These are phyloP conservation scores for Spea hammondii DNA, from an alignment of 2,797 vertebrate species.

Conservation along the genomic window DNA sequence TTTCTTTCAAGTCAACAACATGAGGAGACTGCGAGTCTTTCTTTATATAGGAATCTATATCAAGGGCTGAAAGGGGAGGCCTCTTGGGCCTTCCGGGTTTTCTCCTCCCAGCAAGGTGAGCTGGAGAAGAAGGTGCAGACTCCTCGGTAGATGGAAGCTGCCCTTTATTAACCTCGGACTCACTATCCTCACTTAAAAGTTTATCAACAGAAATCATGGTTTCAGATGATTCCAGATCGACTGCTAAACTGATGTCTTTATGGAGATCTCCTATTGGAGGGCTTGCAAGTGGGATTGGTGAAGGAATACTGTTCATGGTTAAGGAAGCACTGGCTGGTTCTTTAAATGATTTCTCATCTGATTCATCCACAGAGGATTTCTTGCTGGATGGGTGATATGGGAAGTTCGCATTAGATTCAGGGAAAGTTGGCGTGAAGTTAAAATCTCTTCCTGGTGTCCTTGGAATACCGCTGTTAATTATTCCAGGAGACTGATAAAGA, in stretches of 20 bases:
- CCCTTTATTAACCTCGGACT: conserved; percentile 55
- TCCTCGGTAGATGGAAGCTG: conserved; percentile 58
- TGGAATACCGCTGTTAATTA: conserved; percentile 84
- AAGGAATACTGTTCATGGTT: conserved; percentile 65
- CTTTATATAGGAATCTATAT: conserved; percentile 70
- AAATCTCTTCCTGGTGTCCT: conserved; percentile 94
- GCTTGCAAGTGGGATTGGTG: conserved; percentile 62
- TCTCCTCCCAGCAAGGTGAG: conserved; percentile 76
- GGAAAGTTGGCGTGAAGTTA: conserved; percentile 91
- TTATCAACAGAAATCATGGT: conserved; percentile 57
- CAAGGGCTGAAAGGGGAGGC: conserved; percentile 60
- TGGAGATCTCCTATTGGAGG: conserved; percentile 63
- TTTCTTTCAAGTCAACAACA: conserved; percentile 59
- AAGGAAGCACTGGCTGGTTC: conserved; percentile 74
- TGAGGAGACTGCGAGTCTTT: conserved; percentile 60
- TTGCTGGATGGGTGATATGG: conserved; percentile 74
- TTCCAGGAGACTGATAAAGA: conserved; percentile 87
- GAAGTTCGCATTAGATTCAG: conserved; percentile 78
- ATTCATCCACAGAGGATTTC: conserved; percentile 81
- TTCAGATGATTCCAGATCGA: conserved; percentile 58
- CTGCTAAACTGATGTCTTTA: conserved; percentile 58
- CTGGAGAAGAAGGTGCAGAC: conserved; percentile 61
- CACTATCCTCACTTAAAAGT: conserved; percentile 59
- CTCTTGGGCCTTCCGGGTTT: conserved; percentile 82
- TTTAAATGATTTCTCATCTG: conserved; percentile 80